These are phyloP conservation scores for Nesidiocoris tenuis DNA, from an alignment of 2,888 invertebrate genomes.

Conservation along the genomic window DNA sequence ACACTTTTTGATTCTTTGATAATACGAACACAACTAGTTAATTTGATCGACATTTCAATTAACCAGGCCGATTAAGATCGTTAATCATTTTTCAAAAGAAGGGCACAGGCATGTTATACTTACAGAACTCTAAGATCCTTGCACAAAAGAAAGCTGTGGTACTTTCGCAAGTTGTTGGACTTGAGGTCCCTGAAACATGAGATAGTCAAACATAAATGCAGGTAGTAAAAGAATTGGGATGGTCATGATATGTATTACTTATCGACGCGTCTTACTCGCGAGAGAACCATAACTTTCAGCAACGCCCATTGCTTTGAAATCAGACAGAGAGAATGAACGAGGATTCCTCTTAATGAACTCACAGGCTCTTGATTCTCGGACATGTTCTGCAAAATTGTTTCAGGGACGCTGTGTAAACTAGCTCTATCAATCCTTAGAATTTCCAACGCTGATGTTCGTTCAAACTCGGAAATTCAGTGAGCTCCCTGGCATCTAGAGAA, in stretches of 20 bases:
- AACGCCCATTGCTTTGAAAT: no score
- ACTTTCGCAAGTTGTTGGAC: slow-evolving; percentile 74
- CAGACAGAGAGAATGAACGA: no score
- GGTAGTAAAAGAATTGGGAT: not conserved
- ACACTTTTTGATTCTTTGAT: no score
- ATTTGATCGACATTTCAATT: no score
- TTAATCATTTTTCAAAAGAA: not conserved
- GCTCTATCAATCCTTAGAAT: slow-evolving; percentile 80
- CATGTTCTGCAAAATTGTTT: slow-evolving; percentile 72
- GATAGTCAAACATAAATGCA: not conserved
- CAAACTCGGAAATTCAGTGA: slow-evolving; percentile 78
- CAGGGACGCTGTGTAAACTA: slow-evolving; percentile 69
- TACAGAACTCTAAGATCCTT: slow-evolving; percentile 80
- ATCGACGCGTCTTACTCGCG: no score
- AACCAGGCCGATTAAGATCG: no score
- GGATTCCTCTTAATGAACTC: no score
- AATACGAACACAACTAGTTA: no score
- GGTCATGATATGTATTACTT: not conserved
- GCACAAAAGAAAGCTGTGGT: slow-evolving; percentile 76
- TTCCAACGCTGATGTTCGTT: slow-evolving; percentile 75
- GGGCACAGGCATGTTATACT: slow-evolving; percentile 55
- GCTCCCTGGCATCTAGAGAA: slow-evolving; percentile 69
- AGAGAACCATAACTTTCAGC: no score
- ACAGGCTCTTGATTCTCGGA: slow-evolving; percentile 82
- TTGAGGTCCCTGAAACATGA: slow-evolving; percentile 79